Evolutionary conservation across 2,888 invertebrate species (phyloP).

Genomic region (Cephus rjabovi): DNA sequence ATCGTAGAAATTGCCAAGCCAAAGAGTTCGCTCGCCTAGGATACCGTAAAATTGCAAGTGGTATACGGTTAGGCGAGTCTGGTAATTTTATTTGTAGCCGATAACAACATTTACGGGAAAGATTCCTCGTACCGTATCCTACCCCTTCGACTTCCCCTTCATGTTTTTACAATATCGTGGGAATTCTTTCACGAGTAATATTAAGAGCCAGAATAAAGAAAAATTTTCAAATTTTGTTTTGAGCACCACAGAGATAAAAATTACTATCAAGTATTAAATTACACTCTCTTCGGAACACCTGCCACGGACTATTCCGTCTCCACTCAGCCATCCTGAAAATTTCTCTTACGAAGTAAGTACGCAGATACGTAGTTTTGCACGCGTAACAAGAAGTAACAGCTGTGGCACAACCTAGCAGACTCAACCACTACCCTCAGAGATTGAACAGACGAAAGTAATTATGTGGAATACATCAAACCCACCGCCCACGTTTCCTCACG

Average conservation of each 20-base stretch:
- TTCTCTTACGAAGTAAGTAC: background rate
- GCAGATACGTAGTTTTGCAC: conserved; percentile 37
- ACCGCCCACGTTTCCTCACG: conserved; percentile 20
- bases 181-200: background rate
- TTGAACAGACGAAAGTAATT: conserved; percentile 47
- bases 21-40: background rate
- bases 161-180: background rate
- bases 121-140: background rate
- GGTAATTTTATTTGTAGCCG: background rate
- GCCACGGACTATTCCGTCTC: background rate
- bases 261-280: background rate
- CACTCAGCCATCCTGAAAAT: too few species aligned
- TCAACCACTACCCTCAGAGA: conserved; percentile 12
- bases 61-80: background rate
- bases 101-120: background rate
- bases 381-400: conserved; percentile 50
- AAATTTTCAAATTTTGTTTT: background rate
- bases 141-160: background rate
- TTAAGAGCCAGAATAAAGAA: background rate
- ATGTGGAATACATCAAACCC: conserved; percentile 55
- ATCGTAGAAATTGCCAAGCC: background rate
- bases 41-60: background rate
- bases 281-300: background rate
- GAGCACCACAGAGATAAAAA: background rate
- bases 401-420: conserved; percentile 17